Conservation (phyloP, 2,113 vertebrate species). For the Proterorhinus semilunaris region DNA sequence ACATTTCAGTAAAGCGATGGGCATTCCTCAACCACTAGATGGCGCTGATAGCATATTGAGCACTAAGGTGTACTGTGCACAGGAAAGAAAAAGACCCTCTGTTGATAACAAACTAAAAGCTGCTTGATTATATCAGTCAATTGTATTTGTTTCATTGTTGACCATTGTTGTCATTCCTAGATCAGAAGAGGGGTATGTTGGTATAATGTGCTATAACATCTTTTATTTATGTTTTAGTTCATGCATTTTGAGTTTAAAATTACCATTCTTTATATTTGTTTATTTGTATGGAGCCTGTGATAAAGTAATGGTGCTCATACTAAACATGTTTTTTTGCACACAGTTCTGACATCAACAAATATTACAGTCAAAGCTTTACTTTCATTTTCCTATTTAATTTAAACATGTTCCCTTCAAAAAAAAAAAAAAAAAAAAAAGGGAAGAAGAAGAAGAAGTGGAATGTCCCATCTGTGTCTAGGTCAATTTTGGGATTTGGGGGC, state of each 20-base stretch:
- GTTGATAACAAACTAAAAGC: too few species aligned
- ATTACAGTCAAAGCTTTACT: not conserved
- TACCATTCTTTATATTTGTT: not conserved
- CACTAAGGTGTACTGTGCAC: not conserved
- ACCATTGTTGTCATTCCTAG: too few species aligned
- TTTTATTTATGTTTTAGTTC: too few species aligned
- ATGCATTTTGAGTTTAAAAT: not conserved
- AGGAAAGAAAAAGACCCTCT: too few species aligned
- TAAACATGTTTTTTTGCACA: constrained; percentile 3
- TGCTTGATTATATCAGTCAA: too few species aligned
- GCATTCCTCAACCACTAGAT: constrained; percentile 66
- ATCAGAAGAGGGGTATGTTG: too few species aligned
- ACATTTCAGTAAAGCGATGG: not conserved
- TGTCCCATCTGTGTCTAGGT: constrained; percentile 44
- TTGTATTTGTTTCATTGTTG: too few species aligned
- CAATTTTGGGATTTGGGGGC: constrained; percentile 54
- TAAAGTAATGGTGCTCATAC: not conserved
- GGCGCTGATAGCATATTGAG: constrained; percentile 39
- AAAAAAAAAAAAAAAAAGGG: too few species aligned
- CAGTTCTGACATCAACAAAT: constrained; percentile 14
- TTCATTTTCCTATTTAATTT: constrained; percentile 49
- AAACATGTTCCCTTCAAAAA: not conserved
- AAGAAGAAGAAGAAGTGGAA: not conserved
- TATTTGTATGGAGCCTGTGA: too few species aligned
- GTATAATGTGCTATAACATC: too few species aligned